Evolutionary conservation across 2,113 vertebrate genomes (phyloP), one percentile per base, ranked within the genome.

Genomic region (Theristicus caerulescens): DNA sequence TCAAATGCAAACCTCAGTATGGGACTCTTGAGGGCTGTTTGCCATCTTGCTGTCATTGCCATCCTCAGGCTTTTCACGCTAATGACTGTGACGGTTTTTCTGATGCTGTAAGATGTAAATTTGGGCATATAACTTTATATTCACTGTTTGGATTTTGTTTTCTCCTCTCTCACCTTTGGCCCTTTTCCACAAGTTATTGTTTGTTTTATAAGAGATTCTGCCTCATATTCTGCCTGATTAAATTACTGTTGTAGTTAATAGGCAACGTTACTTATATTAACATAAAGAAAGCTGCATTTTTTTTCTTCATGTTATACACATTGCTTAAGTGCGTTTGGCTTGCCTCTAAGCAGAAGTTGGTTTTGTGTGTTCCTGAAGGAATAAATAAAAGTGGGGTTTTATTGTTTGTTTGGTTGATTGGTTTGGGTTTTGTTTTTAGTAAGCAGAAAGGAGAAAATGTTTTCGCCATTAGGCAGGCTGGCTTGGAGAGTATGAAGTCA

Each of bases 251-350:
- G 59, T 89, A 67, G 80, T 81, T 94, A 90, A 95, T 38, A 77
- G 67, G 51, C 49, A 69, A 38, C 51, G 10, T 78, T 95, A 95
- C 95, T 96, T 93, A 78, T 47, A 88, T 74, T 73, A 94, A 42
- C 52, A 79, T 71, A 57, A 81, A 83, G 74, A 83, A 8, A 81
- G 36, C 6, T 71, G 21, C 15, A 26, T 66, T 86, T 93, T 88
- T 82, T 86, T 52, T 5, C 40, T 94, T 80, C 36, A 32, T 76
- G 19, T 25, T 85, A 38, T 66, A 40, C 17, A 66, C 9, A 38
- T 65, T 82, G 49, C 25, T 62, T 81, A 79, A 69, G 19, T 40
- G 29, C 10, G 51, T 72, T 40, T 90, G 57, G 46, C 77, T 77
- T 81, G 32, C 61, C 16, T 83, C 24, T 91, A 86, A 87, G 59